Evolutionary conservation across 2,113 vertebrate species (phyloP).

Genomic region (Hirundichthys speculiger): DNA sequence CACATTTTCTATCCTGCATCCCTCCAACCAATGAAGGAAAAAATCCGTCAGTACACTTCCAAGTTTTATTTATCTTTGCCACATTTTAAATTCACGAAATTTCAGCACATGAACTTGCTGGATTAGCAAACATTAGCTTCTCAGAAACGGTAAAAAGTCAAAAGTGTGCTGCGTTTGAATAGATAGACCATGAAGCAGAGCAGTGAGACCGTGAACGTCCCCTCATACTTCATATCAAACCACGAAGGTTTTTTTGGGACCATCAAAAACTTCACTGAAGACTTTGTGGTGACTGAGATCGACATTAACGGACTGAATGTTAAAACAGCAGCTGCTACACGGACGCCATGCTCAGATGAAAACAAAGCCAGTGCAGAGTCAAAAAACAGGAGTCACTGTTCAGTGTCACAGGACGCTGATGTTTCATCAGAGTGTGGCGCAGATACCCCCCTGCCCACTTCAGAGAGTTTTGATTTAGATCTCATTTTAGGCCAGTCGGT

Average conservation of each 20-base stretch:
- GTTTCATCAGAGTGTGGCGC: not conserved
- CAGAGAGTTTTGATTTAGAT: slow-evolving; percentile 73
- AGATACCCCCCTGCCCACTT: slow-evolving; percentile 11
- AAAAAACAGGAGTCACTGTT: slow-evolving; percentile 15
- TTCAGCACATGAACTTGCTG: too few relatives aligned
- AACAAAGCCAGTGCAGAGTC: slow-evolving; percentile 6
- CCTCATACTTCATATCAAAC: slow-evolving; percentile 77
- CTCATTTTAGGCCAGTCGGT: slow-evolving; percentile 77
- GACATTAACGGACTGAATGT: slow-evolving; percentile 70
- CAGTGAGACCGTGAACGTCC: slow-evolving; percentile 36
- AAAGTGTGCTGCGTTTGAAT: slow-evolving; percentile 7
- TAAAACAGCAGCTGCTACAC: slow-evolving; percentile 17
- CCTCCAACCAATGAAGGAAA: too few relatives aligned
- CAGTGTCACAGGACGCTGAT: slow-evolving; percentile 23
- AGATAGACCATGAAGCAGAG: slow-evolving; percentile 67
- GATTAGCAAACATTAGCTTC: too few relatives aligned
- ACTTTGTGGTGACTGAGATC: slow-evolving; percentile 93
- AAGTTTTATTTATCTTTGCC: too few relatives aligned
- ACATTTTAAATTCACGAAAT: too few relatives aligned
- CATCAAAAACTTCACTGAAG: slow-evolving; percentile 86
- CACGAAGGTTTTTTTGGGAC: slow-evolving; percentile 89
- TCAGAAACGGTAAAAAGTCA: too few relatives aligned
- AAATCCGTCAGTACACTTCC: too few relatives aligned
- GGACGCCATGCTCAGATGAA: slow-evolving; percentile 3
- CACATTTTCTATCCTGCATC: too few relatives aligned